phyloP scores from a whole-genome alignment of 2,113 vertebrate genomes.

The Urocynchramus pylzowi region DNA sequence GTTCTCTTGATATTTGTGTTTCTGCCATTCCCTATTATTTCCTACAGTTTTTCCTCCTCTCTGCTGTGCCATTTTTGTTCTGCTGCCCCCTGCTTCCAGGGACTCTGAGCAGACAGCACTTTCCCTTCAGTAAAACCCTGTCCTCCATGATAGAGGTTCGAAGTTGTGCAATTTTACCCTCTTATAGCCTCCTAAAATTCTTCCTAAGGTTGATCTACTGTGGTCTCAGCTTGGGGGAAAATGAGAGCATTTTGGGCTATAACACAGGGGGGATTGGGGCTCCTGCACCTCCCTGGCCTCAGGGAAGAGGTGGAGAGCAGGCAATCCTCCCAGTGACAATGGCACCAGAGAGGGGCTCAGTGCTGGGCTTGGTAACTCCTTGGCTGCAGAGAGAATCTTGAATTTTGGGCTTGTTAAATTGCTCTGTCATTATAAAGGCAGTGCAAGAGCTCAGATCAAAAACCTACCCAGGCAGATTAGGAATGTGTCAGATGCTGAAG shows the following conservation, averaged over 20 bases:
- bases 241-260: not conserved
- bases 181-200: not conserved
- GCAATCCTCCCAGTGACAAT: rapidly evolving
- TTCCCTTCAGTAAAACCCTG: not conserved
- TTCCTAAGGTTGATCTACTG: not conserved
- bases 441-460: slow-evolving; percentile 12
- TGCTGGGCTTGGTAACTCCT: not conserved
- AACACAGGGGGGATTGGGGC: rapidly evolving
- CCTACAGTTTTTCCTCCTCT: not conserved
- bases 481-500: slow-evolving; percentile 48
- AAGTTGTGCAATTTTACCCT: not conserved
- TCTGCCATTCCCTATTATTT: not conserved
- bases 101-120: not conserved
- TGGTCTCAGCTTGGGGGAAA: not conserved
- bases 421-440: not conserved
- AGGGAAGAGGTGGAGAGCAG: not conserved
- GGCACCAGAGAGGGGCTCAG: not conserved
- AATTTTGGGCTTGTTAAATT: slow-evolving; percentile 10
- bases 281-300: not conserved
- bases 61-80: not conserved
- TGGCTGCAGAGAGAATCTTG: not conserved
- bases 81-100: not conserved
- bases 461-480: slow-evolving; percentile 30
- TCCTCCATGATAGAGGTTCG: not conserved
- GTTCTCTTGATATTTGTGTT: not conserved